Evolutionary conservation across 2,113 vertebrate species (phyloP).

Genomic region (Typhlomys cinereus): DNA sequence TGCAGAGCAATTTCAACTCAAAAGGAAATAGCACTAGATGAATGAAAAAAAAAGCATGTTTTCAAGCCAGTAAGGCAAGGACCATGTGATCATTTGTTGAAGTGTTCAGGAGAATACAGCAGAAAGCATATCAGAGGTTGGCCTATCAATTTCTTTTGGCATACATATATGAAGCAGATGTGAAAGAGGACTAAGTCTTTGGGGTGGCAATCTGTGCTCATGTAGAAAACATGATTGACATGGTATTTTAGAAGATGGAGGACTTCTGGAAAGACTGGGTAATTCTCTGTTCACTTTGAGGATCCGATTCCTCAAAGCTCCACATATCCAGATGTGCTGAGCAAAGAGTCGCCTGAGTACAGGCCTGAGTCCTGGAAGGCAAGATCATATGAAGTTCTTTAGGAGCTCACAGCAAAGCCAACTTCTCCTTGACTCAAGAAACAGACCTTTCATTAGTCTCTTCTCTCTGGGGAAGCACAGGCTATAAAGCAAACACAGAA

Average conservation of each 20-base stretch:
- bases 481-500: not conserved
- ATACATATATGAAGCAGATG: not conserved
- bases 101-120: conserved; percentile 4
- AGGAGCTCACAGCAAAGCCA: not conserved
- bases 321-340: not conserved
- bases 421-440: not conserved
- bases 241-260: not conserved
- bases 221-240: not conserved
- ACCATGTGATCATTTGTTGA: not conserved
- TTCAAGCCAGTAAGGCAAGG: conserved; percentile 11
- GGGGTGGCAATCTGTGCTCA: no score
- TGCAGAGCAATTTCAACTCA: conserved; percentile 53
- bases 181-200: not conserved
- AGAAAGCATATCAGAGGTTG: not conserved
- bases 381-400: not conserved
- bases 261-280: not conserved
- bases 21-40: conserved; percentile 33
- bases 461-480: not conserved
- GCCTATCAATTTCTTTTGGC: not conserved
- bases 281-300: not conserved
- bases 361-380: not conserved
- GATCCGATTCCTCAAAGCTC: fast-evolving
- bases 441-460: not conserved
- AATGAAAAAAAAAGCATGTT: conserved; percentile 22
- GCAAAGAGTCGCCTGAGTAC: not conserved